Evolutionary conservation across 2,797 vertebrate genomes (phyloP).

Genomic region (Crocidura indochinensis): DNA sequence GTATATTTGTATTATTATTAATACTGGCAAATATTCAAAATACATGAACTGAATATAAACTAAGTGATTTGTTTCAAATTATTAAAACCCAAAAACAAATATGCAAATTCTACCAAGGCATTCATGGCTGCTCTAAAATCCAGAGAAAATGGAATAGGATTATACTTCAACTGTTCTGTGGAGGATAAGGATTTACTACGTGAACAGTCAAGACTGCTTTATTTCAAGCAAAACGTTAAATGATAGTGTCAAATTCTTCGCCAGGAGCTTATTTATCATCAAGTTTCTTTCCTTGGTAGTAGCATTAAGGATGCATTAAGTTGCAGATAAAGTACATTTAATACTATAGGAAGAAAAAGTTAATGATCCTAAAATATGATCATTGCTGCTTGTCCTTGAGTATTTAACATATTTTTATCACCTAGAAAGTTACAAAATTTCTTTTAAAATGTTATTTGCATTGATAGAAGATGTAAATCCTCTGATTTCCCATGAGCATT

Average conservation of each 20-base stretch:
- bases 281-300: constrained; percentile 39
- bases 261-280: constrained; percentile 58
- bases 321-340: constrained; percentile 64
- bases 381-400: constrained; percentile 70
- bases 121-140: constrained; percentile 53
- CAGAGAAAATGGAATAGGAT: constrained; percentile 72
- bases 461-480: constrained; percentile 67
- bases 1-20: not conserved
- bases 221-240: constrained; percentile 72
- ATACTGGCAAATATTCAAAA: constrained; percentile 42
- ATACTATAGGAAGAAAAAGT: constrained; percentile 66
- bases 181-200: constrained; percentile 64
- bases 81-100: constrained; percentile 50
- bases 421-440: constrained; percentile 65
- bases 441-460: constrained; percentile 67
- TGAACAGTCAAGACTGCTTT: constrained; percentile 62
- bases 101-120: constrained; percentile 37
- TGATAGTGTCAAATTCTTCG: constrained; percentile 55
- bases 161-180: constrained; percentile 65
- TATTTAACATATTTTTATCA: constrained; percentile 76
- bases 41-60: constrained; percentile 54
- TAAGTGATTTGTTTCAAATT: constrained; percentile 58
- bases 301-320: constrained; percentile 60
- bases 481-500: constrained; percentile 71
- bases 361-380: constrained; percentile 77